Percentiles rank a stretch among this genome's conserved stretches.
Evolutionary conservation across 2,113 vertebrate genomes (phyloP).

Genomic region (Percina caprodes): DNA sequence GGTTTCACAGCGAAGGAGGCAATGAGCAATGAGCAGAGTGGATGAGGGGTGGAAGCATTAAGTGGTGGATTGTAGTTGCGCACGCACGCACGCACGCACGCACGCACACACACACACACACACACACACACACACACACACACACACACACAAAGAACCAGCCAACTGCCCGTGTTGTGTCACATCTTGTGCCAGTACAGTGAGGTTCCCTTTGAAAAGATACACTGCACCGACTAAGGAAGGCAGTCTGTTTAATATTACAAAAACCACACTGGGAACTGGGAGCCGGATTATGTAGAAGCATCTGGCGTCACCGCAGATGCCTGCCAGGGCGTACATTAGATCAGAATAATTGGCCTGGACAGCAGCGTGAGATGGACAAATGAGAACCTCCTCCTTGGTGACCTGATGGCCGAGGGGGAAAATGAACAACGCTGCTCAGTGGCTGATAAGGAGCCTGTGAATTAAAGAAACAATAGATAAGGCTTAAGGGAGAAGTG

Average conservation of each 20-base stretch:
- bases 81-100: too few species aligned
- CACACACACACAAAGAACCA: constrained; percentile 21
- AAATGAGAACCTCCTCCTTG: constrained; percentile 74
- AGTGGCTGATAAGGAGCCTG: constrained; percentile 27
- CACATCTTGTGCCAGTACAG: constrained; percentile 59
- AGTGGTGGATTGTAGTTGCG: constrained; percentile 24
- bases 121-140: background rate
- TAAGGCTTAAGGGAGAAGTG: background rate
- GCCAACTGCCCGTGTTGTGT: constrained; percentile 44
- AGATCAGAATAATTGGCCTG: constrained; percentile 72
- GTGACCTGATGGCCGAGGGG: constrained; percentile 67
- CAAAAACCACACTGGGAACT: constrained; percentile 65
- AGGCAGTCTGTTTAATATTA: constrained; percentile 72
- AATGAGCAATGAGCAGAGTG: background rate
- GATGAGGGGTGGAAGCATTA: constrained; percentile 31
- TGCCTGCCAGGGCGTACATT: constrained; percentile 70
- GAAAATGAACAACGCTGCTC: constrained; percentile 50
- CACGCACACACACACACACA: too few species aligned
- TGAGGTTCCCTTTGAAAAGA: constrained; percentile 60
- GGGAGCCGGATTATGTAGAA: constrained; percentile 62
- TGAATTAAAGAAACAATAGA: constrained; percentile 1
- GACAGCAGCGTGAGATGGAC: constrained; percentile 75
- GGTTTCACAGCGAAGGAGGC: constrained; percentile 35
- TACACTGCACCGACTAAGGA: constrained; percentile 37
- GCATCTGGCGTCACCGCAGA: constrained; percentile 76